Base-by-base conservation (phyloP, 2,797 vertebrate genomes). In the Labeo calbasu region DNA sequence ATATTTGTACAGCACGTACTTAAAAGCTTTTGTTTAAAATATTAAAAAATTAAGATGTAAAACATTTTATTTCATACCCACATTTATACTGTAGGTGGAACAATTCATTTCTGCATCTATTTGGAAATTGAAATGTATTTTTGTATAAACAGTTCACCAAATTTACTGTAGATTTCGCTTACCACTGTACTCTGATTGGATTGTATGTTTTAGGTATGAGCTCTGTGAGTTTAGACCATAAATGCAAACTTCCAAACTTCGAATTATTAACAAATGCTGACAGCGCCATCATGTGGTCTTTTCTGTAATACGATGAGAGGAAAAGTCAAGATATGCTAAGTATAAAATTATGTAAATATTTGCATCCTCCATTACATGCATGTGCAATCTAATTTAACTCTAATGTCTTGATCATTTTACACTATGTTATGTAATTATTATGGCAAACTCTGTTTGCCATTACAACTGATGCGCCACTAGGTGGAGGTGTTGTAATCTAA, bases 381-480 rank as follows among this genome's bases (percentile, higher is more conserved):
- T 51, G n/a, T 25, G 13, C 40, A 4, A 12, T 28, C 28, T 50
- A 21, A 75, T 65, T 53, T 53, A 53, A 66, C 46, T 63, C 19
- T 32, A 73, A 63, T 36, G 57, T 13, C 43, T 10, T 36, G 1
- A 66, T 84, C 51, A 57, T 72, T 36, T 65, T 68, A 65, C 0
- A 81, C 53, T 48, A 21, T 48, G 40, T 21, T 15, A 61, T 50
- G 46, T 23, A 50, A 82, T 51, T n/a, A 51, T 25, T 14, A 12
- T 63, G 25, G 19, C 19, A 63, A 73, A 50, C 19, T 15, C 9
- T 32, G 9, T 15, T 61, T 46, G 12, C 14, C 28, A 43, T 66
- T 73, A 11, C 4, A 14, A 8, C 79, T 43, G 5, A 70, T 15
- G 7, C 15, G n/a, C 83, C 90, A 88, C 85, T 86, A 90, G 90